These are phyloP conservation scores for Oscheius sp. DNA, from an alignment of 2,888 invertebrate genomes.

Conservation along the genomic window DNA sequence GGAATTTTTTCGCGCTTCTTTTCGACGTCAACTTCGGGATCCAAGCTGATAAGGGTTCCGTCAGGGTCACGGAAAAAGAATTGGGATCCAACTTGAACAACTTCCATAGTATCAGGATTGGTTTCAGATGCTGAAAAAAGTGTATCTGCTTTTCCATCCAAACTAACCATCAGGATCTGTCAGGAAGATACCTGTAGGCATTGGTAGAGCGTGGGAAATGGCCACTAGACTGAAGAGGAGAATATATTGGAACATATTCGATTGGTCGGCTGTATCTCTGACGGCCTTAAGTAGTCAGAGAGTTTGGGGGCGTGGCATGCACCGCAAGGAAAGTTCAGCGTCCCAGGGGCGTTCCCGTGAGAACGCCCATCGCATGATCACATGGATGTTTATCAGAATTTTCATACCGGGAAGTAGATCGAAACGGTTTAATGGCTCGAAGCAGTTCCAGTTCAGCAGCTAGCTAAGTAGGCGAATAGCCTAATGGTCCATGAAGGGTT, in stretches of 20 bases:
- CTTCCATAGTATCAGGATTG: constrained; percentile 24
- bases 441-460: too few species aligned
- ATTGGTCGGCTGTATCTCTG: constrained; percentile 1
- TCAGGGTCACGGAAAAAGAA: constrained; percentile 20
- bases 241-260: constrained; percentile 23
- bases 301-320: constrained; percentile 14
- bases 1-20: constrained; percentile 49
- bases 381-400: constrained; percentile 9
- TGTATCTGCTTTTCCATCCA: background rate
- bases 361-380: constrained; percentile 19
- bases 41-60: constrained; percentile 14
- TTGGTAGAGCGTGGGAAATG: constrained; percentile 25
- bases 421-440: background rate
- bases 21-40: constrained; percentile 15
- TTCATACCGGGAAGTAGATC: background rate
- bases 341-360: constrained; percentile 12
- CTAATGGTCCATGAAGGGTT: too few species aligned
- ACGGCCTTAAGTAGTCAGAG: constrained; percentile 20
- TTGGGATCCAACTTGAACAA: constrained; percentile 20
- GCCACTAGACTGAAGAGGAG: constrained; percentile 19
- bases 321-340: constrained; percentile 7
- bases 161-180: constrained; percentile 21
- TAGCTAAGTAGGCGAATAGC: too few species aligned
- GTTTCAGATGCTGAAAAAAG: constrained; percentile 20
- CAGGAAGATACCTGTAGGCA: constrained; percentile 22